A percentile compares a stretch with the other conserved stretches of the same genome.
These are phyloP conservation scores for Araneus ventricosus DNA, from an alignment of 1,140 invertebrate species.

Conservation along the genomic window DNA sequence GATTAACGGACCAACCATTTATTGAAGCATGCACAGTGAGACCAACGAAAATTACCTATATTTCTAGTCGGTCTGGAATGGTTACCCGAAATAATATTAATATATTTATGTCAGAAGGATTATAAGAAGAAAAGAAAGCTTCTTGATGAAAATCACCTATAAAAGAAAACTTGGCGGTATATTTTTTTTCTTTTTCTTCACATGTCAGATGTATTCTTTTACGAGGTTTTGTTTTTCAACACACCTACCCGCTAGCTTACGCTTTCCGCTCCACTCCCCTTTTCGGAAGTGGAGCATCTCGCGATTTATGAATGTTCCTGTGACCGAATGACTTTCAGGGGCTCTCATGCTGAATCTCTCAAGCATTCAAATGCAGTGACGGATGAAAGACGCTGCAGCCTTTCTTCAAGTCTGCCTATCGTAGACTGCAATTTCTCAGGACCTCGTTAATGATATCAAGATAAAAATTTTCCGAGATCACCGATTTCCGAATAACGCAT, in stretches of 20 bases:
- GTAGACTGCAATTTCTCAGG: not conserved
- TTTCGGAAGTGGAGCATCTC: slow-evolving; percentile 31
- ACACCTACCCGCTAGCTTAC: not conserved
- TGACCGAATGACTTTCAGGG: not conserved
- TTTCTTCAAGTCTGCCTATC: not conserved
- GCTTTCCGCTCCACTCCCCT: slow-evolving; percentile 16
- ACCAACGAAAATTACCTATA: no score
- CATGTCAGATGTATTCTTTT: not conserved
- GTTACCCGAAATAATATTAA: no score
- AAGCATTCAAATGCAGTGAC: not conserved
- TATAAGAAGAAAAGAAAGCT: not conserved
- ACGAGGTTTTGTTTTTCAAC: not conserved
- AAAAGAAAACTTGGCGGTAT: not conserved
- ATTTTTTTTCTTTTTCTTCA: not conserved
- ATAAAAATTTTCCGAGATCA: no score
- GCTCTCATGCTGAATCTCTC: not conserved
- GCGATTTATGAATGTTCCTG: not conserved
- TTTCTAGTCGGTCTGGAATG: no score
- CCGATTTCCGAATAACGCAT: no score
- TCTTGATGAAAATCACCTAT: not conserved
- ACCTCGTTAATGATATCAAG: no score
- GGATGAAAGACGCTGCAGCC: not conserved
- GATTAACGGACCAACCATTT: no score
- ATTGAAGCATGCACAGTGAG: no score
- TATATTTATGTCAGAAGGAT: no score